phyloP scores from a whole-genome alignment of 2,797 vertebrate genomes.

The Notolabrus celidotus region DNA sequence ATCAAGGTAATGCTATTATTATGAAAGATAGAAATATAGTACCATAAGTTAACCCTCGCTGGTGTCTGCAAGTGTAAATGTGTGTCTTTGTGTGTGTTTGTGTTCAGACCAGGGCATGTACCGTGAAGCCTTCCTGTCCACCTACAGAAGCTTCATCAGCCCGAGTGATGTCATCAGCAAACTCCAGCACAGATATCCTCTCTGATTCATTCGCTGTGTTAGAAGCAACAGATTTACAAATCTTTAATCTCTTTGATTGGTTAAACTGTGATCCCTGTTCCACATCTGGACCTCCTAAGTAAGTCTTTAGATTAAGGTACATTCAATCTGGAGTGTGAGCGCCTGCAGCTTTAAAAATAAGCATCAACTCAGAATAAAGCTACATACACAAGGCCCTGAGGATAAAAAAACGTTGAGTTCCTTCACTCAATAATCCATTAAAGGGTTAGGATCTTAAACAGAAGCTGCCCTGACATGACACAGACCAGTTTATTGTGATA shows the following conservation, averaged over 20 bases:
- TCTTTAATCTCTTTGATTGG: neutral
- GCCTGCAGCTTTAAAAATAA: no score
- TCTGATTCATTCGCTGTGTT: neutral
- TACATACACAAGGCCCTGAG: no score
- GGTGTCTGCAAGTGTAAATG: no score
- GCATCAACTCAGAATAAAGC: no score
- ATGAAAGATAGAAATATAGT: no score
- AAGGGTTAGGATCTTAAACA: no score
- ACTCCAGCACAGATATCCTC: constrained; percentile 95
- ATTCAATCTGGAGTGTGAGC: no score
- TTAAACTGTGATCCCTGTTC: neutral
- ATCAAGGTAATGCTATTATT: neutral
- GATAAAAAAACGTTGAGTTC: no score
- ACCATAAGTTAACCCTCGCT: no score
- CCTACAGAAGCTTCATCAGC: constrained; percentile 93
- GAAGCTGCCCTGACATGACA: no score
- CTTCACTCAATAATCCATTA: no score
- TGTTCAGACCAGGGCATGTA: constrained; percentile 89
- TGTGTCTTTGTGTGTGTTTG: constrained; percentile 39
- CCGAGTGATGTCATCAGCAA: constrained; percentile 92
- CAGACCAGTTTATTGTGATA: no score
- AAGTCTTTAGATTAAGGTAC: neutral
- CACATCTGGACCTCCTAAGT: neutral
- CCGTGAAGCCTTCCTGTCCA: constrained; percentile 94
- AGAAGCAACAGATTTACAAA: neutral